These are phyloP conservation scores for Entelurus aequoreus DNA, from an alignment of 2,113 vertebrate genomes.

Conservation along the genomic window DNA sequence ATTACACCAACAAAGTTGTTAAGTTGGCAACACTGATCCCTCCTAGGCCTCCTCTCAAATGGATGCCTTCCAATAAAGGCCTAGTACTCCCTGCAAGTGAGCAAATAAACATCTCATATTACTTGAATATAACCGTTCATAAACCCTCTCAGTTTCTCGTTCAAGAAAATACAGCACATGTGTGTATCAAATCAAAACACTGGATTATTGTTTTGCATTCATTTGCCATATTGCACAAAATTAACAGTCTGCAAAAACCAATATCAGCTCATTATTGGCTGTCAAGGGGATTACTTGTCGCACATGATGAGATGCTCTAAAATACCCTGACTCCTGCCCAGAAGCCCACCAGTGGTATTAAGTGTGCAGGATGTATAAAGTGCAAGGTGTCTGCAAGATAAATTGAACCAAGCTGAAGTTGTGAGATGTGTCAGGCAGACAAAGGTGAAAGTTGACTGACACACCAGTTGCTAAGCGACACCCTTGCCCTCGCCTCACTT, in stretches of 20 bases:
- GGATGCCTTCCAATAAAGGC: too few species aligned
- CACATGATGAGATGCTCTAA: neutral
- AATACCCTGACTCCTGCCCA: neutral
- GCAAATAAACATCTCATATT: too few species aligned
- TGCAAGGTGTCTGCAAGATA: conserved; percentile 10
- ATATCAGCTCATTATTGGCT: neutral
- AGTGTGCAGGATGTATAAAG: conserved; percentile 1
- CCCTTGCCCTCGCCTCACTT: conserved; percentile 14
- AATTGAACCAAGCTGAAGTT: conserved; percentile 1
- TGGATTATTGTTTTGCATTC: neutral
- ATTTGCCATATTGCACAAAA: neutral
- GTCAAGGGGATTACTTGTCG: neutral
- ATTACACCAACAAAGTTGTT: too few species aligned
- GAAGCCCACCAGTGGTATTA: neutral
- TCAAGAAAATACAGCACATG: neutral
- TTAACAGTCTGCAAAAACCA: neutral
- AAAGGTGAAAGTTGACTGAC: conserved; percentile 43
- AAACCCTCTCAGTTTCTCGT: too few species aligned
- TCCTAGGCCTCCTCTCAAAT: too few species aligned
- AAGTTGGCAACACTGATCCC: too few species aligned
- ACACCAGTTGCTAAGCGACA: conserved; percentile 58
- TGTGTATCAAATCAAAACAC: neutral
- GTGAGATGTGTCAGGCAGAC: conserved; percentile 19
- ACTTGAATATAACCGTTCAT: too few species aligned
- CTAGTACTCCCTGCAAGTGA: too few species aligned